Base-by-base conservation (phyloP, 2,888 invertebrate species). In the Frankliniella intonsa region DNA sequence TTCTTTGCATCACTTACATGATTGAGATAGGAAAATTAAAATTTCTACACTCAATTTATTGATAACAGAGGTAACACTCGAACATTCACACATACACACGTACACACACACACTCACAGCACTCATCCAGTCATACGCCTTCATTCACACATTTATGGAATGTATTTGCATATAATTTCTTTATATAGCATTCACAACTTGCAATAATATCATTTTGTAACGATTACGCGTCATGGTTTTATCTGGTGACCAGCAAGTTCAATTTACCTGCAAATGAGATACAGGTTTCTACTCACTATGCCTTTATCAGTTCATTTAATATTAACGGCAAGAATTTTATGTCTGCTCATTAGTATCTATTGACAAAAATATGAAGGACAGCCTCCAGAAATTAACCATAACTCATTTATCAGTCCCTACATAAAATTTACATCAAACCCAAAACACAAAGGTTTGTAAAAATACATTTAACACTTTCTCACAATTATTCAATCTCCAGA, bases 341-440 rank as follows among this genome's bases (percentile, higher is more conserved):
- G 22, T 8, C 1, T 76, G 25, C 9, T 25, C 69, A 76, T 9
- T 25, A 25, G 9, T 12, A 2, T 22, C 9, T 10, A 22, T 22
- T 25, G 25, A 12, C 25, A 25, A 25, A 55, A 19, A 25, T 25
- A 1, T 10, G 12, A 11, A 25, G 10, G 25, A 12, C 12, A 76
- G 25, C 3, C 69, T 25, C 69, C 69, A n/a, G 10, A 76, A 25
- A 25, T 22, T 25, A 22, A 76, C 69, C 69, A 25, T 22, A 25
- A 22, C 69, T 76, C 69, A 76, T 76, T 76, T 76, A 9, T 76
- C 69, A 76, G 69, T 76, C 69, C 69, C 69, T 76, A 12, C 25
- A 14, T 62, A 19, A 17, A 17, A 62, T 38, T 5, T 25, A 11
- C 25, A 76, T 25, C 7, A 62, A 62, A 5, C 22, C 69, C 69